phyloP scores from a whole-genome alignment of 2,888 invertebrate species.

The Elegia similella region DNA sequence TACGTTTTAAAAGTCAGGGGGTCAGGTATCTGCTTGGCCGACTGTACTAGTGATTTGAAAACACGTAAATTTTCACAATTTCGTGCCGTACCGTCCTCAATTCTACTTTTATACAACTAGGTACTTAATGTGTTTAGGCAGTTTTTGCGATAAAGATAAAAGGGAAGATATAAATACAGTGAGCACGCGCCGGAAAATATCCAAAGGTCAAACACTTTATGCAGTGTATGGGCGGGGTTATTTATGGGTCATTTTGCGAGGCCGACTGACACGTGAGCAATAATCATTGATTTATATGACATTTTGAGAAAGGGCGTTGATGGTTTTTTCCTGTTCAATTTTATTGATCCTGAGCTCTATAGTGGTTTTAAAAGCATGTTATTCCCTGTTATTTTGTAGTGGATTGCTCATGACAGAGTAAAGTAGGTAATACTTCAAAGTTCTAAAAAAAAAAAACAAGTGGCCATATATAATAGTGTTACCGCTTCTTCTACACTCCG shows the following conservation, averaged over 20 bases:
- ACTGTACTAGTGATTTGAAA: too few species aligned
- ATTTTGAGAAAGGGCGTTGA: neutral
- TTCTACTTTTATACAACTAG: too few species aligned
- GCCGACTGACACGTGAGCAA: neutral
- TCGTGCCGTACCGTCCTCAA: too few species aligned
- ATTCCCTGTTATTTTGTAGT: too few species aligned
- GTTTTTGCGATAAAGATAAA: neutral
- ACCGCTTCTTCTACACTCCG: too few species aligned
- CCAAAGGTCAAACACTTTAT: neutral
- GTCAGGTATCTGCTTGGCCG: too few species aligned
- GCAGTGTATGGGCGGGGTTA: conserved; percentile 1
- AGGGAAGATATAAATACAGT: neutral
- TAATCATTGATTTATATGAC: neutral
- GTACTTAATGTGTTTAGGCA: neutral
- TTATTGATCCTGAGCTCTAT: neutral
- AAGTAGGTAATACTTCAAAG: too few species aligned
- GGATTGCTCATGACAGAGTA: too few species aligned
- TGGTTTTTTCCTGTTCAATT: neutral
- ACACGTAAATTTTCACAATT: too few species aligned
- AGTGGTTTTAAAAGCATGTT: neutral
- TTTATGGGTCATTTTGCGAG: conserved; percentile 3
- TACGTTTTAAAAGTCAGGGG: too few species aligned
- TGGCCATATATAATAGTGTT: too few species aligned
- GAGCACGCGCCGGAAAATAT: neutral
- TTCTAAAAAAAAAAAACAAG: too few species aligned